Evolutionary conservation across 2,113 vertebrate species (phyloP).

Genomic region (Mus pahari): DNA sequence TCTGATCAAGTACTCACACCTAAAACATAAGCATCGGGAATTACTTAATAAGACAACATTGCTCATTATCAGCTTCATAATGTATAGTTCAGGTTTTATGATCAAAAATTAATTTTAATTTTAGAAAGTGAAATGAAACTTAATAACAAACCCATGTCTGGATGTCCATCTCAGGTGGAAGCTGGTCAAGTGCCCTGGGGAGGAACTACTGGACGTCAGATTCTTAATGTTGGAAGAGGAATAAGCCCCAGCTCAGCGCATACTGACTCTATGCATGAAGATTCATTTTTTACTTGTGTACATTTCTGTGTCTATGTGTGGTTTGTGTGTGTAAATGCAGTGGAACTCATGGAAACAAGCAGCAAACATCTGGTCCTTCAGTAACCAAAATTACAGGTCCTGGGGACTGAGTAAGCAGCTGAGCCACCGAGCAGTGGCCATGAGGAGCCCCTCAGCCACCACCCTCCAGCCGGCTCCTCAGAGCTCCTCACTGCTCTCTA

Average conservation of each 20-base stretch:
- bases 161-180: neutral
- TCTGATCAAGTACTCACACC: conserved; percentile 95
- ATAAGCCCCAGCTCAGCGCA: neutral
- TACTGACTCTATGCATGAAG: neutral
- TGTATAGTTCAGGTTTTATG: neutral
- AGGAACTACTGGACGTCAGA: neutral
- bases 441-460: neutral
- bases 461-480: neutral
- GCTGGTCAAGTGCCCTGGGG: neutral
- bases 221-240: neutral
- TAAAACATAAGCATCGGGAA: conserved; percentile 78
- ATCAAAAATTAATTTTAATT: neutral
- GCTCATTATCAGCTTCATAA: neutral
- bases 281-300: neutral
- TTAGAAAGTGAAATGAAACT: neutral
- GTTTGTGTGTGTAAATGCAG: neutral
- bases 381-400: neutral
- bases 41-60: neutral
- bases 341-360: too few species aligned
- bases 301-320: neutral
- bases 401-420: neutral
- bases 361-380: too few species aligned
- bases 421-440: too few species aligned
- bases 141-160: neutral
- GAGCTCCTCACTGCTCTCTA: neutral